Evolutionary conservation across 1,140 invertebrate species (phyloP), one percentile per base, ranked within the genome.

Genomic region (Campoletis sonorensis): DNA sequence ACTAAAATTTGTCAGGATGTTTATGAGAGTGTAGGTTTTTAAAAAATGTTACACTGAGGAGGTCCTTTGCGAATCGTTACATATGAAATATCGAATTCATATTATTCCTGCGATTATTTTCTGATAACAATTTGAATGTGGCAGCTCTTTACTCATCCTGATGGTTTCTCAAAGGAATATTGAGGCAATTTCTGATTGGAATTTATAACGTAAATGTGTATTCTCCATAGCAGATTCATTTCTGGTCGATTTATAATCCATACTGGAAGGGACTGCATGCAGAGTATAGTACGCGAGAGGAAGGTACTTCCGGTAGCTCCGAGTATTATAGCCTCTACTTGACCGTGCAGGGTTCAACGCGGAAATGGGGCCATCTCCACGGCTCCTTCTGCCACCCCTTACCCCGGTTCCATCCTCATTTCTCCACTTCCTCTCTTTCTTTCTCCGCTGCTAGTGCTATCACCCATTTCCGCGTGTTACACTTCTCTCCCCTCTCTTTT

Each of bases 281-380:
- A 37, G 27, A 70, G 13, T 70, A 70, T 33, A 70, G 3, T n/a
- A 33, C 26, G 7, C 27, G 67, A 21, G 21, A 30, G 26, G 16
- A 77, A 77, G 73, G 73, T 61, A 77, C 73, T 77, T 77, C 51
- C 73, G 51, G 51, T 77, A 1, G 33, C 26, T 54, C 51, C 18
- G 8, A 37, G 27, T 77, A 77, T 61, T 40, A 77, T 40, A 27
- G 51, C 37, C 54, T 77, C 30, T 64, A 54, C 27, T 33, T 77
- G 73, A 61, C 73, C 73, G 73, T 77, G 73, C 51, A 33, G 64
- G 45, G 18, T 23, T 61, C 67, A 18, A 54, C 15, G n/a, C 73
- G 73, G 73, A 77, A 77, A 77, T 77, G 30, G 73, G 54, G 64
- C 54, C 73, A 77, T 77, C 51, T 77, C 51, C 45, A 75, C 23